Conservation (phyloP, 2,888 invertebrate species). For the Philhelius pedissequus region DNA sequence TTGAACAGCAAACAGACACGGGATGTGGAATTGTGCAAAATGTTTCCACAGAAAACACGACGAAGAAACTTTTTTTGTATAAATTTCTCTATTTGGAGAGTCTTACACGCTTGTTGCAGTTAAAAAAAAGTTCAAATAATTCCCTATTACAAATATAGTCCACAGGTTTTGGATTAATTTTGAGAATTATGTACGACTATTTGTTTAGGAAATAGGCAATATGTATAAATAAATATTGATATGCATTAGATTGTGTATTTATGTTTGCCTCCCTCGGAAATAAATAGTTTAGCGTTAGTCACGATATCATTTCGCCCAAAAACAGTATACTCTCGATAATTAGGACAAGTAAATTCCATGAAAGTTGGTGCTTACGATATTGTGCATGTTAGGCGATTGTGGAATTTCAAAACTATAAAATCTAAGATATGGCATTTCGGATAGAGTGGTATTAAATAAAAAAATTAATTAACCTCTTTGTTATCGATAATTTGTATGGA, state of each 20-base stretch:
- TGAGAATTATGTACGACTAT: too few relatives aligned
- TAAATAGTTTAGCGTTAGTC: too few relatives aligned
- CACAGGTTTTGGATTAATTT: not conserved
- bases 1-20: not conserved
- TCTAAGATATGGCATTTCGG: too few relatives aligned
- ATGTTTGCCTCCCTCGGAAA: not conserved
- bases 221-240: not conserved
- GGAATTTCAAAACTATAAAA: too few relatives aligned
- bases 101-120: conserved; percentile 6
- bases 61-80: conserved; percentile 33
- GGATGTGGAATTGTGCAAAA: not conserved
- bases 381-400: too few relatives aligned
- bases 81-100: conserved; percentile 2
- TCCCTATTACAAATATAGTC: not conserved
- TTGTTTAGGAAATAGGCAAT: not conserved
- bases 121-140: not conserved
- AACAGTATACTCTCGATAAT: too few relatives aligned
- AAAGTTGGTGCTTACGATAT: too few relatives aligned
- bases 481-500: too few relatives aligned
- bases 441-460: too few relatives aligned
- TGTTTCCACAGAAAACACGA: conserved; percentile 42
- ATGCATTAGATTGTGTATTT: not conserved
- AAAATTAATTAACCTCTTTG: too few relatives aligned
- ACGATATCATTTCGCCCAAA: too few relatives aligned
- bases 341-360: too few relatives aligned